phyloP scores from a whole-genome alignment of 1,140 invertebrate species.

The Zaprionus ornatus region DNA sequence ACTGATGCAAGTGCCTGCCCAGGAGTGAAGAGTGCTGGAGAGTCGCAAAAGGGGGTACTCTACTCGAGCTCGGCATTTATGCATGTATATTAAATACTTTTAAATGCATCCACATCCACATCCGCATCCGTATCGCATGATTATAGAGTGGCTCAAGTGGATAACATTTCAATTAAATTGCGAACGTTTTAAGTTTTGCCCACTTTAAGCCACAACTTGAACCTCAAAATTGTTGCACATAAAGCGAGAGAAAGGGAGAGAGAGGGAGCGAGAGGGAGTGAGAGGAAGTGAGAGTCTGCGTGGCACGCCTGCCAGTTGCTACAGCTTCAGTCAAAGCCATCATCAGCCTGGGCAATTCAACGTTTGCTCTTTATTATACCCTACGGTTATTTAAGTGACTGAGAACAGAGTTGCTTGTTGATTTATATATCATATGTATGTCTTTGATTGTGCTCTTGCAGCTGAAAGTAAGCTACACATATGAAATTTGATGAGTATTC shows the following conservation, averaged over 20 bases:
- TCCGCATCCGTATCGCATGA: not conserved
- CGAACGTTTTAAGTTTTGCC: constrained; percentile 16
- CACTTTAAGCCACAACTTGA: constrained; percentile 22
- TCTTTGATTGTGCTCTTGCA: not conserved
- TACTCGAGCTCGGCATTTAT: constrained; percentile 22
- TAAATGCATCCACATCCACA: constrained; percentile 26
- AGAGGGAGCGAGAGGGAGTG: not conserved
- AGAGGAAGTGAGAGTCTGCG: not conserved
- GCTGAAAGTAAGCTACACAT: not conserved
- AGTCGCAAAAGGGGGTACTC: not conserved
- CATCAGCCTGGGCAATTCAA: constrained; percentile 24
- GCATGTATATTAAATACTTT: constrained; percentile 49
- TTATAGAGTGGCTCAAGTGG: constrained; percentile 46
- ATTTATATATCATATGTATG: no score
- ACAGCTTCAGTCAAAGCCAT: constrained; percentile 3
- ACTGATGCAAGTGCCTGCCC: not conserved
- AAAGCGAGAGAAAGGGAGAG: not conserved
- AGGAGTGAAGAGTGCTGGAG: not conserved
- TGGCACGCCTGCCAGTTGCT: constrained; percentile 8
- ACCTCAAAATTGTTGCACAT: constrained; percentile 45
- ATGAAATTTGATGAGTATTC: no score
- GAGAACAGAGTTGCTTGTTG: no score
- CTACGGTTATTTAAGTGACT: not conserved
- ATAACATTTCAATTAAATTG: constrained; percentile 69
- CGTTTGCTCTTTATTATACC: constrained; percentile 14